phyloP scores from a whole-genome alignment of 1,140 invertebrate genomes.

The Pissodes strobi region DNA sequence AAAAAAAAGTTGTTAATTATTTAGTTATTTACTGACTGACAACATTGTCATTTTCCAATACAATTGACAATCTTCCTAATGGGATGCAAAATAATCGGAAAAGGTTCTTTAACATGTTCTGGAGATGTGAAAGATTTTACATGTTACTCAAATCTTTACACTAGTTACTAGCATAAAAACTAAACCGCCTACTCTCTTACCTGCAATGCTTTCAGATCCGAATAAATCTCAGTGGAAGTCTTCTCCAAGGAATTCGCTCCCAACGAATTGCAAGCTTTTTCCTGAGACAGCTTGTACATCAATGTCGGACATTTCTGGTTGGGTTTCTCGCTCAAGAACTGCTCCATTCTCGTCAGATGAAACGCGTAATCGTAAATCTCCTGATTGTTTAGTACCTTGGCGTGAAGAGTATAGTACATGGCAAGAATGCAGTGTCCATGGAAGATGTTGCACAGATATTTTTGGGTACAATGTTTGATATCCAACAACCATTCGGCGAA shows the following conservation, averaged over 20 bases:
- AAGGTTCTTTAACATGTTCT: too few relatives aligned
- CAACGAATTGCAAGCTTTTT: slow-evolving; percentile 32
- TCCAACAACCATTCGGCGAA: slow-evolving; percentile 94
- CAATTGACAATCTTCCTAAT: too few relatives aligned
- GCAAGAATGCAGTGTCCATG: slow-evolving; percentile 90
- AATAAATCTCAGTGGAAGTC: slow-evolving; percentile 50
- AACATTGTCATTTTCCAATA: too few relatives aligned
- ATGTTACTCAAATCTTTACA: too few relatives aligned
- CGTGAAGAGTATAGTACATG: slow-evolving; percentile 67
- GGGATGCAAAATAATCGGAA: too few relatives aligned
- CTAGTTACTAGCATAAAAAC: too few relatives aligned
- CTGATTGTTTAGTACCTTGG: slow-evolving; percentile 53
- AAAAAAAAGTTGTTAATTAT: too few relatives aligned
- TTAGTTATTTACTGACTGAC: too few relatives aligned
- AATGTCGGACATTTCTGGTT: slow-evolving; percentile 47
- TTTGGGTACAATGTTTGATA: slow-evolving; percentile 95
- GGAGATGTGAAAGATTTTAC: too few relatives aligned
- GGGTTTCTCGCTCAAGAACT: slow-evolving; percentile 55
- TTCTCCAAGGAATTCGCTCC: slow-evolving; percentile 48
- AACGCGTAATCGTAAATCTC: slow-evolving; percentile 64
- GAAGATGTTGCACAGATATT: slow-evolving; percentile 84
- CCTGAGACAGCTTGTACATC: slow-evolving; percentile 48
- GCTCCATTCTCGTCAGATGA: slow-evolving; percentile 62
- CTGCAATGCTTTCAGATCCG: slow-evolving; percentile 49
- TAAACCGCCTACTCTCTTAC: slow-evolving; percentile 7